Evolutionary conservation across 37 sponge, comb jelly and placozoan genomes (phyloP), one percentile per base, ranked within the genome.

Genomic region (Theonella swinhoei): DNA sequence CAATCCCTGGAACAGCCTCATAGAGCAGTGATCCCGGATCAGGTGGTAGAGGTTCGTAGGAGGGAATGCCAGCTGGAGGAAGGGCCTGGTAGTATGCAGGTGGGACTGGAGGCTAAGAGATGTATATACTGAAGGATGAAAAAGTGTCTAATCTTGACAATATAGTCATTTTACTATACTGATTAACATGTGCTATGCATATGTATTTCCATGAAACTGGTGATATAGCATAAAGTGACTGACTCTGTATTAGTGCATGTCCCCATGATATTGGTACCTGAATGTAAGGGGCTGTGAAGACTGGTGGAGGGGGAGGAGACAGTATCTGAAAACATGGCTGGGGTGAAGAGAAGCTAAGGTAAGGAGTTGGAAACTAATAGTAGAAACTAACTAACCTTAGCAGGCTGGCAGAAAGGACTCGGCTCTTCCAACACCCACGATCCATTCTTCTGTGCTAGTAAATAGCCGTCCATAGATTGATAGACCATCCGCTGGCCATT

Each of bases 381-480:
- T 7, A n/a, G 29, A 8, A 42, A 78, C 23, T 25, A 63, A 39
- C 29, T n/a, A 19, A 84, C 86, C 86, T 85, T 85, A 39, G 42
- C 64, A 2, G 79, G 72, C 39, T 85, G 72, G 40, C 75, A 47
- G 68, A 74, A 75, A 66, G 76, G 40, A 23, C 24, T 42, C 7
- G 66, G 42, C n/a, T 77, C 75, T 62, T 81, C 82, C 14, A 68
- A 32, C 32, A 70, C 38, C 88, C 82, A 81, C 26, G n/a, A 3
- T 29, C 87, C 87, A 31, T 80, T 47, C 7, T 63, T 72, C 20
- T 64, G 82, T 19, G 43, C 30, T 28, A 85, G 7, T 22, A 70
- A 33, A 62, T 66, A 47, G 8, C 80, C 87, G 54, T 42, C 39
- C 5, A 67, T 25, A 1, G 64, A 76, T 5, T 41, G 19, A 66